Conservation (phyloP, 1,140 invertebrate species). For the Stegodyphus dumicola region DNA sequence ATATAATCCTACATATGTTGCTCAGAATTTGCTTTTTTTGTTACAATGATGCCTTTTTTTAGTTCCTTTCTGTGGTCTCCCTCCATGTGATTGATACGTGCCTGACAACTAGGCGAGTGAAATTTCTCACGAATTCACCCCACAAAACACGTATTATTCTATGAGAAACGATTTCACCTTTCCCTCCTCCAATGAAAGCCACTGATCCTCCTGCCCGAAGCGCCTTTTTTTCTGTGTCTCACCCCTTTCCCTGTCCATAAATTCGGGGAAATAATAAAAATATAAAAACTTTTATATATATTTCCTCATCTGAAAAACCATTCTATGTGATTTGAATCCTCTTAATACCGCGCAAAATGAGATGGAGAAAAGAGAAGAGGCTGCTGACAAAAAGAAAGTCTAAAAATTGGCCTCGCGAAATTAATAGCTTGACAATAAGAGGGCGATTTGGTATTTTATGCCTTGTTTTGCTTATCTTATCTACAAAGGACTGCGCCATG, state of each 20-base stretch:
- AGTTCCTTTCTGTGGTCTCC: no score
- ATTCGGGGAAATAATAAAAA: not conserved
- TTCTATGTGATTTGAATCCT: not conserved
- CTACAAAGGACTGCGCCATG: conserved; percentile 30
- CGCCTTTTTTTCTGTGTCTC: not conserved
- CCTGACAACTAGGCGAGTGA: no score
- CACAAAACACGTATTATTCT: no score
- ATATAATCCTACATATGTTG: no score
- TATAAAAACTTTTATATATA: not conserved
- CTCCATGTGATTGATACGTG: no score
- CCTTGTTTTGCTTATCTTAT: conserved; percentile 54
- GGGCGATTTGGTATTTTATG: conserved; percentile 51
- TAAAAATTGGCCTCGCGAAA: conserved; percentile 40
- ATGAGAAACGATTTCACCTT: no score
- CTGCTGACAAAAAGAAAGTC: not conserved
- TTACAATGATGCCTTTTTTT: no score
- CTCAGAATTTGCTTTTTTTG: no score
- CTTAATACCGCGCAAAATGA: conserved; percentile 7
- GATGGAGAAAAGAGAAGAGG: no score
- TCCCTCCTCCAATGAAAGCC: no score
- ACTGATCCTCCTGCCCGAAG: no score
- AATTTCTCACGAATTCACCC: no score
- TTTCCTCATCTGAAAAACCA: conserved; percentile 1
- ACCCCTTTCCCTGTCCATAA: not conserved
- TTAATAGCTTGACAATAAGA: conserved; percentile 51